A percentile compares a stretch with the other conserved stretches of the same genome.
Evolutionary conservation across 2,797 vertebrate genomes (phyloP).

Genomic region (Acipenser oxyrinchus): DNA sequence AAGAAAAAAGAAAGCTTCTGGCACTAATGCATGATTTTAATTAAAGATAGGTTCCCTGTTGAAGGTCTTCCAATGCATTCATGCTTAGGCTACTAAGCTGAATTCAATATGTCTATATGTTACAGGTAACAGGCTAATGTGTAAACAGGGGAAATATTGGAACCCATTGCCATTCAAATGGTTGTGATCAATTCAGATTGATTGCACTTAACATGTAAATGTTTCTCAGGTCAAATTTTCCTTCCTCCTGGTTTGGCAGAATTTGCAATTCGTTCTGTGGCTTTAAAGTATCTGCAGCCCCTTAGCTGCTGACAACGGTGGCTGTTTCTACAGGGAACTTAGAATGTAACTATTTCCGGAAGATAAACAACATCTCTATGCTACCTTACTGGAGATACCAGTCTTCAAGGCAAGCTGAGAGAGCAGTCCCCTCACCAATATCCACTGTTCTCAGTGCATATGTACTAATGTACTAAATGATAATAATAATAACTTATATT

Average conservation of each 20-base stretch:
- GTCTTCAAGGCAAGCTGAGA: too few relatives aligned
- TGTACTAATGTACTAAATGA: too few relatives aligned
- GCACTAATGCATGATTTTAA: slow-evolving; percentile 89
- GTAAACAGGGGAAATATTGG: slow-evolving; percentile 83
- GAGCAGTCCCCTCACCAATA: too few relatives aligned
- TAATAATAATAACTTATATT: too few relatives aligned
- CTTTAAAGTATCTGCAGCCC: slow-evolving; percentile 1
- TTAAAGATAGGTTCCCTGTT: slow-evolving; percentile 97
- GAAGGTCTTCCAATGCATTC: slow-evolving; percentile 65
- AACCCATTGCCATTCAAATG: slow-evolving; percentile 80
- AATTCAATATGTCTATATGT: slow-evolving; percentile 88
- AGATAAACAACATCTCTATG: too few relatives aligned
- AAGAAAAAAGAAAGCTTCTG: slow-evolving; percentile 48
- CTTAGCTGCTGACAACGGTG: slow-evolving; percentile 16
- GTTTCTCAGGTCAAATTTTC: slow-evolving; percentile 56
- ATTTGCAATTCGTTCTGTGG: too few relatives aligned
- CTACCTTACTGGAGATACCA: too few relatives aligned
- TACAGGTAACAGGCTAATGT: slow-evolving; percentile 75
- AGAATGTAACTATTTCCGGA: too few relatives aligned
- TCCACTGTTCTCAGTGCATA: too few relatives aligned
- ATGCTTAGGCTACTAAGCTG: slow-evolving; percentile 86
- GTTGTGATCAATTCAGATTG: slow-evolving; percentile 87
- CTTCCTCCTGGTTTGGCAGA: slow-evolving; percentile 45
- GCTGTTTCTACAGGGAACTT: neutral
- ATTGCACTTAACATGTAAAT: slow-evolving; percentile 95